Percentiles rank a stretch among this genome's conserved stretches.
Evolutionary conservation across 2,888 invertebrate species (phyloP).

Genomic region (Dicycla oo): DNA sequence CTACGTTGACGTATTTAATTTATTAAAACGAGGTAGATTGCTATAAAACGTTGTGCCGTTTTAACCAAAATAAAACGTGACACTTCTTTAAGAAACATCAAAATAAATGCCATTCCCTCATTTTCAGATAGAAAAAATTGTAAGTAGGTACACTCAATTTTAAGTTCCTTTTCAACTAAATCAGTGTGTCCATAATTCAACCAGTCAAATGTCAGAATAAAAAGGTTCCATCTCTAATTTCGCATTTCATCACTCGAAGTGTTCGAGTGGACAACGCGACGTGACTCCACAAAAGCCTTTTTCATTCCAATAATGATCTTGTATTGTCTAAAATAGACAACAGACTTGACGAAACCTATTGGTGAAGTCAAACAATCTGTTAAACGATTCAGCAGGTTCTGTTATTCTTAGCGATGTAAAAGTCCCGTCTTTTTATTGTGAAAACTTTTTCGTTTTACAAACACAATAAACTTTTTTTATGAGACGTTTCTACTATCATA

Average conservation of each 20-base stretch:
- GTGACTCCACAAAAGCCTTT: conserved; percentile 28
- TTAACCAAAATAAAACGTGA: no score
- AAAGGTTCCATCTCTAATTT: conserved; percentile 35
- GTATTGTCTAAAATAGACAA: conserved; percentile 36
- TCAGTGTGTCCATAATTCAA: conserved; percentile 13
- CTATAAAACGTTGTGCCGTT: no score
- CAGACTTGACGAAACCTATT: conserved; percentile 43
- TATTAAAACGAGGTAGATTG: no score
- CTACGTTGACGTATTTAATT: no score
- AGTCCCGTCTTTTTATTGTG: background rate
- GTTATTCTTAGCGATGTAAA: conserved; percentile 57
- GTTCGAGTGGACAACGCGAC: background rate
- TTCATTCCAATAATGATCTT: conserved; percentile 34
- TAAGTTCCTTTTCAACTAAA: conserved; percentile 15
- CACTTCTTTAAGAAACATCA: no score
- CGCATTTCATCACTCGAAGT: conserved; percentile 19
- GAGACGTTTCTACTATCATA: background rate
- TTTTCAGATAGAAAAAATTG: no score
- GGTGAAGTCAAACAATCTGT: conserved; percentile 53
- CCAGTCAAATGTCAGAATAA: conserved; percentile 26
- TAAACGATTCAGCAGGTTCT: conserved; percentile 66
- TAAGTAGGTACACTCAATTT: no score
- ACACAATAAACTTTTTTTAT: background rate
- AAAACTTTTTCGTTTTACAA: background rate
- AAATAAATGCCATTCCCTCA: no score